Evolutionary conservation across 2,113 vertebrate genomes (phyloP), one percentile per base, ranked within the genome.

Genomic region (Scomber scombrus): DNA sequence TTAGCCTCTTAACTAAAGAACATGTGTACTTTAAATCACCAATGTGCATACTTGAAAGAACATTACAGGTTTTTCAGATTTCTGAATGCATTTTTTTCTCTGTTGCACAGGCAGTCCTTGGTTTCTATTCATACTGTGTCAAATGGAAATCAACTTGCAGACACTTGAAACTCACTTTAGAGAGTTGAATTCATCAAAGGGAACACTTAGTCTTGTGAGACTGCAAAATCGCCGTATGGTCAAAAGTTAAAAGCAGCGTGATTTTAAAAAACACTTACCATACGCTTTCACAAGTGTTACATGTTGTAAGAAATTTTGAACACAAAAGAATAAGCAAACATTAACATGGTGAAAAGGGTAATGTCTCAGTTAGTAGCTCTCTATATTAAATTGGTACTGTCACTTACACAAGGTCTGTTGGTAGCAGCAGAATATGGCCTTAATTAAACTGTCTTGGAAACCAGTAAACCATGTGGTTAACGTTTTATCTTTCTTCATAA

Each of bases 391-490:
- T 66, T 56, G 21, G 31, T 74, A n/a, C 23, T 52, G 47, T 72
- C 56, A 70, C 50, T 49, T 0, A 11, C 49, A 69, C 11, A 68
- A 12, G 15, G 62, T 57, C 47, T 47, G 58, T 49, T 29, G 13
- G 23, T 55, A 31, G 58, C 46, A 47, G 31, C 64, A 26, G 43
- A 66, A 52, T 70, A 49, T 31, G 62, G 77, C 18, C 16, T 75
- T 50, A 56, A 75, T 71, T 46, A 19, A 31, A 61, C 71, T 68
- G 18, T 51, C 29, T 70, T 70, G 58, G 43, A 77, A 71, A 67
- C 19, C 64, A 75, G 55, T 43, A 31, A 75, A 47, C 43, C 50
- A 5, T 46, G 40, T 57, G 64, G 56, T 54, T 56, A 47, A 61
- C 23, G 19, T 73, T 43, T 43, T 49, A 19, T 50, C 10, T 69